Evolutionary conservation across 2,113 vertebrate genomes (phyloP), one percentile per base, ranked within the genome.

Genomic region (Cardinalis cardinalis): DNA sequence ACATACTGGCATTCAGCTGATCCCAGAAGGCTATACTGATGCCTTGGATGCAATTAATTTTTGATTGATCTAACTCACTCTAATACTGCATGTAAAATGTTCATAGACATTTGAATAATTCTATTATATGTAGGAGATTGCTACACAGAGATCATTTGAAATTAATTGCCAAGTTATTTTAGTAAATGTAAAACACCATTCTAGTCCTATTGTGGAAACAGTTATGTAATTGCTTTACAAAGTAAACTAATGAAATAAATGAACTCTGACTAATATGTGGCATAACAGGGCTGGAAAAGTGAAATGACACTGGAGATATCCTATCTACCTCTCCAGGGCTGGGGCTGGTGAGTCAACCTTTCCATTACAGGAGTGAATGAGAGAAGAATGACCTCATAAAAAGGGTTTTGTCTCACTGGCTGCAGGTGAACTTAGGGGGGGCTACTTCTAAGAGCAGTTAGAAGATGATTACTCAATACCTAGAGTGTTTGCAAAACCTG

Each of bases 21-120:
- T 97, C 96, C 94, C 96, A 91, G 70, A 94, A 94, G 94, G 87
- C 95, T 85, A 71, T 58, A 60, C 71, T 72, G 92, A 88, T 94
- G 96, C 89, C 72, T 90, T 77, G 77, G 82, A 96, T 89, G 87
- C 95, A 96, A 96, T 97, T 95, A 96, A 91, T 94, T 93, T 91
- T 91, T 96, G 93, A 97, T 96, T 96, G 94, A 96, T 95, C 94
- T 91, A 94, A 95, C 91, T 93, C 93, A 95, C 82, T 93, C 83
- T 76, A 95, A 65, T 80, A 88, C 73, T 49, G 89, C 92, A 88
- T 51, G 88, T 93, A 92, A 94, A 95, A 92, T 51, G 93, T 78
- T 95, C 90, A 75, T 8, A 91, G 94, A 78, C 89, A 63, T 96
- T 83, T 92, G 83, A 96, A 96, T 96, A 96, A 96, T 95, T 94